Evolutionary conservation across 2,113 vertebrate species (phyloP), one percentile per base, ranked within the genome.

Genomic region (Merops nubicus): DNA sequence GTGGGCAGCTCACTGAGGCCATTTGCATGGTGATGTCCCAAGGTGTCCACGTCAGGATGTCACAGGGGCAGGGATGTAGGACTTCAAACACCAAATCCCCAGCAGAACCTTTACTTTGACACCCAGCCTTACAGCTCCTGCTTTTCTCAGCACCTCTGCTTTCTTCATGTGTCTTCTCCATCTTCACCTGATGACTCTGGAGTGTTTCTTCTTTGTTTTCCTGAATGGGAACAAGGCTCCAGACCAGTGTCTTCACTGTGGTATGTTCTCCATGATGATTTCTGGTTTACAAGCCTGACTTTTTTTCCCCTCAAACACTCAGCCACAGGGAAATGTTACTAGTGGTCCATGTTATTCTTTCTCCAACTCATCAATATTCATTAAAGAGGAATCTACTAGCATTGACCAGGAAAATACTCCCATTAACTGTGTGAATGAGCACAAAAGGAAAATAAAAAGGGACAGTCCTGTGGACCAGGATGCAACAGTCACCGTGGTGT

Each of bases 341-440:
- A 50, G 22, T 50, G 22, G 20, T 20, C 43, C 80, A 33, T 23
- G 15, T 11, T 77, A 9, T 47, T 88, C 82, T 77, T 84, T 40
- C 47, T 81, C 72, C 63, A 78, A 14, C 34, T 74, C 54, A 83
- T 88, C 72, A 3, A 40, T 70, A 64, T 83, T 84, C 91, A 94
- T 95, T 90, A 94, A 85, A 70, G 43, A 86, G 64, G 75, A 85
- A 67, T 63, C 59, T 47, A 80, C 26, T 23, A 63, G 26, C 47
- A 92, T 60, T 81, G 90, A 92, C 84, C 26, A 36, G 85, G 40
- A 93, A 95, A 96, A 89, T 54, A 68, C n/a, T 89, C 62, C 28
- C 59, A 83, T 95, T 95, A 72, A 25, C 76, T 75, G 79, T 79
- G 56, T 48, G 83, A 94, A 77, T 74, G 59, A 86, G 51, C 79